Conservation (phyloP, 1,140 invertebrate genomes). For the Pantala flavescens region DNA sequence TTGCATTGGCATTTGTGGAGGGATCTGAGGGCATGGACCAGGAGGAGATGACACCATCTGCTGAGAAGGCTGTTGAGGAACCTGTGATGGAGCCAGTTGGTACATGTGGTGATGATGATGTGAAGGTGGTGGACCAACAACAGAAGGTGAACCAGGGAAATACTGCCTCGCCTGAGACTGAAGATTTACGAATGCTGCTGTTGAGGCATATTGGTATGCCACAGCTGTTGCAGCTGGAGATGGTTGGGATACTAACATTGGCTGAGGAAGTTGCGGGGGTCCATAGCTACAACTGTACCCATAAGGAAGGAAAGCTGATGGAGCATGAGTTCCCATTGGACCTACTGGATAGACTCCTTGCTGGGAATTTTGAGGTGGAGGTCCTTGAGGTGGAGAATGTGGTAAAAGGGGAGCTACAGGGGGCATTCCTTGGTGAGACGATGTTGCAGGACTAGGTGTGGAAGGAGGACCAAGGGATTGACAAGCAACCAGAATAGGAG, state of each 20-base stretch:
- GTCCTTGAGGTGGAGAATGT: conserved; percentile 15
- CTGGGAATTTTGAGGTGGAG: not conserved
- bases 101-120: conserved; percentile 19
- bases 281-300: conserved; percentile 14
- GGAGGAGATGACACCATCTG: conserved; percentile 31
- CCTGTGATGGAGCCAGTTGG: conserved; percentile 10
- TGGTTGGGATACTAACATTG: not conserved
- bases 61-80: not conserved
- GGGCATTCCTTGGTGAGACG: not conserved
- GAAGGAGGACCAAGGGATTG: not conserved
- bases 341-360: not conserved
- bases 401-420: not conserved
- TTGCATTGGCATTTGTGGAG: conserved; percentile 35
- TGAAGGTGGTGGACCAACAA: conserved; percentile 16
- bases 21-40: conserved; percentile 37
- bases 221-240: conserved; percentile 11
- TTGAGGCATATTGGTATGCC: conserved; percentile 11
- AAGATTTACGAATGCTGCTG: not conserved
- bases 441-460: conserved; percentile 19
- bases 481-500: not conserved
- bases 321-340: not conserved
- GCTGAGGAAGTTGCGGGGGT: conserved; percentile 19
- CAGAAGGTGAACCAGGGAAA: conserved; percentile 18
- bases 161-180: conserved; percentile 12
- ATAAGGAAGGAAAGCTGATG: conserved; percentile 18